These are phyloP conservation scores for Buceros bicornis DNA, from an alignment of 2,797 vertebrate species.

Conservation along the genomic window DNA sequence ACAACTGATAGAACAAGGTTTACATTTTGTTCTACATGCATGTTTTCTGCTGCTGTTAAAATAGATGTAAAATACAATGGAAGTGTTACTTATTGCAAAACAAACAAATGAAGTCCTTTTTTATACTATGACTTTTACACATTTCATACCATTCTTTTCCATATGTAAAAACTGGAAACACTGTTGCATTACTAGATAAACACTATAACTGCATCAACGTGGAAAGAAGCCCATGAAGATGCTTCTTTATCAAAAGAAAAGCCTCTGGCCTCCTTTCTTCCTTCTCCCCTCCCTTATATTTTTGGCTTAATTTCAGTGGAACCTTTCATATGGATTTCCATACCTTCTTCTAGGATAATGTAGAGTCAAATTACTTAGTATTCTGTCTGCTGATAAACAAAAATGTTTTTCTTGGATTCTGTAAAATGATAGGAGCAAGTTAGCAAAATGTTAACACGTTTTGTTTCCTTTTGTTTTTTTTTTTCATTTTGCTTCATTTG, in stretches of 20 bases:
- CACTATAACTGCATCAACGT: neutral
- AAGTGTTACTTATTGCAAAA: neutral
- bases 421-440: neutral
- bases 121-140: neutral
- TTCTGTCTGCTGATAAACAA: neutral
- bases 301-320: neutral
- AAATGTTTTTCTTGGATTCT: neutral
- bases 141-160: neutral
- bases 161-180: neutral
- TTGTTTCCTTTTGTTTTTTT: neutral
- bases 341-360: neutral
- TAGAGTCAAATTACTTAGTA: neutral
- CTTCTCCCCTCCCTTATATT: neutral
- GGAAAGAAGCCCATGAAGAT: neutral
- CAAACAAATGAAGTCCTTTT: neutral
- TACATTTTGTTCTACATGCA: neutral
- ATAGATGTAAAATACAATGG: neutral
- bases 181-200: neutral
- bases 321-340: neutral
- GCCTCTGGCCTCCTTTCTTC: neutral
- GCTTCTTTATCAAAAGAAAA: neutral
- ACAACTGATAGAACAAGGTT: neutral
- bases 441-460: neutral
- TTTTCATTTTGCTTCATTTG: neutral
- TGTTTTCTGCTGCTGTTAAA: neutral